phyloP scores from a whole-genome alignment of 2,797 vertebrate genomes.

The Sebastes glaucus region DNA sequence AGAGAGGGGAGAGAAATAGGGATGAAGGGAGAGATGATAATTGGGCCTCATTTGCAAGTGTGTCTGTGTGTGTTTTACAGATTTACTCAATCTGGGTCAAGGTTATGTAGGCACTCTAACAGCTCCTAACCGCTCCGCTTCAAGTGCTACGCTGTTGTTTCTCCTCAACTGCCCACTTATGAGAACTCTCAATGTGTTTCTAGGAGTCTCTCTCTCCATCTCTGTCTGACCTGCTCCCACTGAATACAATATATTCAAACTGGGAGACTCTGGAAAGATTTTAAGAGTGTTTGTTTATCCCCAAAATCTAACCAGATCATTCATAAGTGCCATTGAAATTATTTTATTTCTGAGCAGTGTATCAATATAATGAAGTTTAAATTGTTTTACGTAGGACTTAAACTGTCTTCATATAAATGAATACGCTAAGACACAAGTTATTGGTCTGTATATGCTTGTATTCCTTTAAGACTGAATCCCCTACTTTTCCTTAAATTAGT shows the following conservation, averaged over 20 bases:
- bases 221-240: neutral
- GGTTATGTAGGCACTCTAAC: conserved; percentile 26
- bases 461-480: neutral
- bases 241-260: neutral
- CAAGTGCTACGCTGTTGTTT: neutral
- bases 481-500: neutral
- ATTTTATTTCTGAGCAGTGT: neutral
- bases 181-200: neutral
- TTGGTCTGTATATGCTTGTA: neutral
- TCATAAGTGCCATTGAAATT: neutral
- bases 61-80: conserved; percentile 30
- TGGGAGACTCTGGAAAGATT: neutral
- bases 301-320: neutral
- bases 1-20: neutral
- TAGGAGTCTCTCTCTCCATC: neutral
- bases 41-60: conserved; percentile 38
- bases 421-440: neutral
- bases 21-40: conserved; percentile 32
- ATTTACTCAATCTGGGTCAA: conserved; percentile 63
- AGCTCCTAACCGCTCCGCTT: neutral
- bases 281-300: neutral
- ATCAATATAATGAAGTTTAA: neutral
- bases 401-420: neutral
- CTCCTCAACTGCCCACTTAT: neutral
- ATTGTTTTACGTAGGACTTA: neutral